These are phyloP conservation scores for Pithecia hirsuta DNA, from an alignment of 2,797 vertebrate genomes.

Conservation along the genomic window DNA sequence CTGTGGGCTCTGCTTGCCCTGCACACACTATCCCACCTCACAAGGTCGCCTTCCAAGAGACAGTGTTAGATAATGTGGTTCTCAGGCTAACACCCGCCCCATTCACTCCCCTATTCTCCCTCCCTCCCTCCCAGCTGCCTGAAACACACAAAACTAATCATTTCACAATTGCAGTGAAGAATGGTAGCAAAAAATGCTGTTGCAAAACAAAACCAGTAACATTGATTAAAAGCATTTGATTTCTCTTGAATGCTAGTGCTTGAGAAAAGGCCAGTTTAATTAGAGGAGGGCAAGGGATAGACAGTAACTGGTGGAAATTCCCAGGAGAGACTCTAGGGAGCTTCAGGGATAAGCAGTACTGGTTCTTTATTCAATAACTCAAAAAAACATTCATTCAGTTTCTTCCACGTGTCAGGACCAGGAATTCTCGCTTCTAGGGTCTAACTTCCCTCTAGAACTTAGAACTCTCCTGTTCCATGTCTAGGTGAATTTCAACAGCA, in stretches of 20 bases:
- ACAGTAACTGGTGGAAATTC: not conserved
- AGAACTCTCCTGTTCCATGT: not conserved
- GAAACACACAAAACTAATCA: not conserved
- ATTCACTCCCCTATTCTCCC: not conserved
- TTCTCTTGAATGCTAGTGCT: not conserved
- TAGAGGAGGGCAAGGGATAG: not conserved
- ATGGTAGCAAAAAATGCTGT: not conserved
- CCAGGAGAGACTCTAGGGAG: not conserved
- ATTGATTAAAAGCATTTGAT: not conserved
- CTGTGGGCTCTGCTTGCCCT: not conserved
- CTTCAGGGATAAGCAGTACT: not conserved
- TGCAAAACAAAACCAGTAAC: not conserved
- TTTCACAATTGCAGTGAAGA: not conserved
- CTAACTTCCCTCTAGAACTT: not conserved
- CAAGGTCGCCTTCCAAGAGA: not conserved
- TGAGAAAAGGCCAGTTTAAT: not conserved
- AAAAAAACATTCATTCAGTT: not conserved
- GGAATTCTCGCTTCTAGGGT: accelerated
- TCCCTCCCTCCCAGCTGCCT: not conserved
- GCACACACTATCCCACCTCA: not conserved
- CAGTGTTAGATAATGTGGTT: too few relatives aligned
- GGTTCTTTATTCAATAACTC: not conserved
- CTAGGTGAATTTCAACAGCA: not conserved
- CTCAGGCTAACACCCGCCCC: not conserved
- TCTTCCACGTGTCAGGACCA: not conserved